A percentile compares a stretch with the other conserved stretches of the same genome.
Conservation (phyloP, 2,888 invertebrate species). For the Plagodis pulveraria region DNA sequence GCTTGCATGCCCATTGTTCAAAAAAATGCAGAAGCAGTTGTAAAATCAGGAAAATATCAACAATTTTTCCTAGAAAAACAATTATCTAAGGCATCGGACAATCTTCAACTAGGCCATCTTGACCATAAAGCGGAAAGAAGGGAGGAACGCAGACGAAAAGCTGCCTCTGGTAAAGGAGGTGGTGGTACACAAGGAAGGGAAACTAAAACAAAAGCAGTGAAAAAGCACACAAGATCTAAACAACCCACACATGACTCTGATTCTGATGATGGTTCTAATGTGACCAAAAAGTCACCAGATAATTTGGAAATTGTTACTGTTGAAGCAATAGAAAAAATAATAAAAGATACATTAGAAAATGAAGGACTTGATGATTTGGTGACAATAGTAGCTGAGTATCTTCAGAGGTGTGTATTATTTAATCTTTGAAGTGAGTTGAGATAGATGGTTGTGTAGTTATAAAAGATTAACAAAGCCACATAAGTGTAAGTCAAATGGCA, state of each 20-base stretch:
- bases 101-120: constrained; percentile 58
- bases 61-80: constrained; percentile 89
- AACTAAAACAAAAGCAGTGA: constrained; percentile 97
- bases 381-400: constrained; percentile 87
- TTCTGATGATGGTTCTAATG: constrained; percentile 85
- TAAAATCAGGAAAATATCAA: constrained; percentile 91
- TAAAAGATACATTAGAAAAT: constrained; percentile 86
- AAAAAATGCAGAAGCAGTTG: constrained; percentile 87
- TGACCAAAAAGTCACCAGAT: constrained; percentile 67
- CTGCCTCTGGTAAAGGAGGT: constrained; percentile 93
- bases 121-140: constrained; percentile 89
- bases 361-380: constrained; percentile 90
- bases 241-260: constrained; percentile 87
- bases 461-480: no score
- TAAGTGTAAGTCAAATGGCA: no score
- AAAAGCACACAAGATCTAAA: constrained; percentile 89
- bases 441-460: no score
- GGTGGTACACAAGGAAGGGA: constrained; percentile 97
- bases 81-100: constrained; percentile 74
- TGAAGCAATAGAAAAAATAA: constrained; percentile 88
- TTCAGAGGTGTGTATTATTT: constrained; percentile 84
- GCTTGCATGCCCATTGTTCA: constrained; percentile 88
- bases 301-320: constrained; percentile 87
- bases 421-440: no score
- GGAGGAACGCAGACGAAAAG: constrained; percentile 95